Evolutionary conservation across 2,888 invertebrate genomes (phyloP).

Genomic region (Mamestra brassicae): DNA sequence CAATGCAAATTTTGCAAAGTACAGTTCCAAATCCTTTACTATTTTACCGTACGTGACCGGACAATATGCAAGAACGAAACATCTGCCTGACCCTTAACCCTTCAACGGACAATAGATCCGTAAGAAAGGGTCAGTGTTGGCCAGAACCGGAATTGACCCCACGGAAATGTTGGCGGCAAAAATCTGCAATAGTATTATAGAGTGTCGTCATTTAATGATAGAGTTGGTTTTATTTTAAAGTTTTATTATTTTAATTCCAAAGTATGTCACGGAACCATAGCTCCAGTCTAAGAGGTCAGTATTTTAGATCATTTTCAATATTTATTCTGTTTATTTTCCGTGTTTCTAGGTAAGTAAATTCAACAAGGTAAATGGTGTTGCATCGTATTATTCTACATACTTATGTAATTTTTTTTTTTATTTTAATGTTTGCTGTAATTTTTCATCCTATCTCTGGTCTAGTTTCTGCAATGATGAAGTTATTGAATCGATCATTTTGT

Average conservation of each 20-base stretch:
- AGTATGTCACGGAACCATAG: not conserved
- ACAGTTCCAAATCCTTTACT: slow-evolving; percentile 17
- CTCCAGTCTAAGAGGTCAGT: not conserved
- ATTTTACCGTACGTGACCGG: slow-evolving; percentile 30
- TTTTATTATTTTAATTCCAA: not conserved
- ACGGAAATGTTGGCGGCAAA: slow-evolving; percentile 4
- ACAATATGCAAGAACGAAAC: slow-evolving; percentile 68
- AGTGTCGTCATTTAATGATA: not conserved
- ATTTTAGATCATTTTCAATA: not conserved
- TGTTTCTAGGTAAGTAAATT: not conserved
- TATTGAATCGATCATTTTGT: not conserved
- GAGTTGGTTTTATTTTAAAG: not conserved
- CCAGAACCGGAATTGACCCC: slow-evolving; percentile 58
- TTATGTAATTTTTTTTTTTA: no score
- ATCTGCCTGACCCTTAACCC: slow-evolving; percentile 83
- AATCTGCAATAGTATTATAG: slow-evolving; percentile 16
- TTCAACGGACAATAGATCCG: slow-evolving; percentile 72
- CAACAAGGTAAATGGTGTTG: not conserved
- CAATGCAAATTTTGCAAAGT: slow-evolving; percentile 19
- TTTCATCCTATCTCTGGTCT: not conserved
- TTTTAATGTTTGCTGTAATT: no score
- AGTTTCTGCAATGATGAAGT: not conserved
- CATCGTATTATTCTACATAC: not conserved
- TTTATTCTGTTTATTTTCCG: not conserved
- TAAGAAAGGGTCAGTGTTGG: slow-evolving; percentile 76